Conservation (phyloP, 2,888 invertebrate genomes). For the Dioctria linearis region DNA sequence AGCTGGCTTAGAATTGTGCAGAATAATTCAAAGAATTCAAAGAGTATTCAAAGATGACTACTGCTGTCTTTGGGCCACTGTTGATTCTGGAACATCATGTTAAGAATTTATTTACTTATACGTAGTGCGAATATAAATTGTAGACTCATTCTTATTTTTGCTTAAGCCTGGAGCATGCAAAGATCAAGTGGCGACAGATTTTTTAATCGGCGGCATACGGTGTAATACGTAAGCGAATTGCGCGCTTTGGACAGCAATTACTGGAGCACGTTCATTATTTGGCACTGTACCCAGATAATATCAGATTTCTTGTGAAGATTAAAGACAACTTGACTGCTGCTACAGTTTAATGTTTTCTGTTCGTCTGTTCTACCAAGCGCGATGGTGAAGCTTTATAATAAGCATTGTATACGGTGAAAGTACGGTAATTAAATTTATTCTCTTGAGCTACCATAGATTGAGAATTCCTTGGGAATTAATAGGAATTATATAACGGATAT, state of each 20-base stretch:
- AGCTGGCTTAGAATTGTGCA: not conserved
- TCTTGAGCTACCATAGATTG: constrained; percentile 1
- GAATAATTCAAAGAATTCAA: constrained; percentile 28
- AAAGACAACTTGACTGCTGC: not conserved
- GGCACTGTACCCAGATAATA: constrained; percentile 23
- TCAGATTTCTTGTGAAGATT: constrained; percentile 34
- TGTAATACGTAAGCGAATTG: constrained; percentile 25
- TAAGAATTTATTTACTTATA: constrained; percentile 48
- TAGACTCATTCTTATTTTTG: constrained; percentile 41
- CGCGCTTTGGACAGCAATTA: constrained; percentile 25
- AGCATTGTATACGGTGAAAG: constrained; percentile 4
- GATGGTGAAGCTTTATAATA: not conserved
- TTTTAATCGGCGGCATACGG: not conserved
- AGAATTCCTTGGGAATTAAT: constrained; percentile 20
- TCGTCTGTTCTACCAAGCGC: not conserved
- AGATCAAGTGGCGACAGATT: constrained; percentile 22
- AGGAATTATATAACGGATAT: not conserved
- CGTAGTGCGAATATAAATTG: constrained; percentile 45
- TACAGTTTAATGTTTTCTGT: constrained; percentile 14
- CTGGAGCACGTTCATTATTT: constrained; percentile 35
- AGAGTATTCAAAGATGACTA: constrained; percentile 44
- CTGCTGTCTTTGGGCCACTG: constrained; percentile 4
- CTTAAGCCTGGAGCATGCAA: not conserved
- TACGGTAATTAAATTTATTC: constrained; percentile 38
- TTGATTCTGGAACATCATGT: constrained; percentile 32